Percentiles rank a stretch among this genome's conserved stretches.
Evolutionary conservation across 2,888 invertebrate species (phyloP).

Genomic region (Hirtodrosophila duncani): DNA sequence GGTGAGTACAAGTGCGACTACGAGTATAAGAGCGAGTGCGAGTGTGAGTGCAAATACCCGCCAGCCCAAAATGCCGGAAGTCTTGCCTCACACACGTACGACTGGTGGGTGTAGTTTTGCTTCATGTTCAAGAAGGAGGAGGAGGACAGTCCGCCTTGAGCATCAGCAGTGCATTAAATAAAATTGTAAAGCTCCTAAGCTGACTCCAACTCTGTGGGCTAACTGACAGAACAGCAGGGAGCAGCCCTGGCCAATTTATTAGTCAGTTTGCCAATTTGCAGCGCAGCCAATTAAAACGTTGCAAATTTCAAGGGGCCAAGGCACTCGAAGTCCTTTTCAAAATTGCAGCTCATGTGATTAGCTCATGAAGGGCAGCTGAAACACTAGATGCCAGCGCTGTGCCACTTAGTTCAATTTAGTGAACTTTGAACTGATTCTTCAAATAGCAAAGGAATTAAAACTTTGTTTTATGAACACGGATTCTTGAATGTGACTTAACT

Average conservation of each 20-base stretch:
- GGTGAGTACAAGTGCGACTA: constrained; percentile 80
- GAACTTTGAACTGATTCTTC: constrained; percentile 18
- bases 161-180: constrained; percentile 25
- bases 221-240: no score
- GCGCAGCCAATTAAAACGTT: constrained; percentile 65
- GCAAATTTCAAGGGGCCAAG: constrained; percentile 37
- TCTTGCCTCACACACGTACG: constrained; percentile 18
- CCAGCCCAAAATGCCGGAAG: constrained; percentile 48
- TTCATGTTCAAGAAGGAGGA: constrained; percentile 4
- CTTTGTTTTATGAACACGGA: no score
- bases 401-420: constrained; percentile 2
- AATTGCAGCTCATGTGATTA: constrained; percentile 57
- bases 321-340: constrained; percentile 49
- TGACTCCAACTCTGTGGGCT: constrained; percentile 7
- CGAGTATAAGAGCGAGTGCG: no score
- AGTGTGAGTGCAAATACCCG: constrained; percentile 6
- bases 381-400: constrained; percentile 16
- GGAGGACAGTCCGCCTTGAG: constrained; percentile 2
- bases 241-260: constrained; percentile 40
- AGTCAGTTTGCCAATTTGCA: constrained; percentile 43
- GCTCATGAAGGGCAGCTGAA: constrained; percentile 57
- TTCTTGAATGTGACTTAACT: no score
- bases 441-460: no score
- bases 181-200: constrained; percentile 44
- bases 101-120: constrained; percentile 45